Evolutionary conservation across 2,113 vertebrate species (phyloP).

Genomic region (Hydrochoerus hydrochaeris): DNA sequence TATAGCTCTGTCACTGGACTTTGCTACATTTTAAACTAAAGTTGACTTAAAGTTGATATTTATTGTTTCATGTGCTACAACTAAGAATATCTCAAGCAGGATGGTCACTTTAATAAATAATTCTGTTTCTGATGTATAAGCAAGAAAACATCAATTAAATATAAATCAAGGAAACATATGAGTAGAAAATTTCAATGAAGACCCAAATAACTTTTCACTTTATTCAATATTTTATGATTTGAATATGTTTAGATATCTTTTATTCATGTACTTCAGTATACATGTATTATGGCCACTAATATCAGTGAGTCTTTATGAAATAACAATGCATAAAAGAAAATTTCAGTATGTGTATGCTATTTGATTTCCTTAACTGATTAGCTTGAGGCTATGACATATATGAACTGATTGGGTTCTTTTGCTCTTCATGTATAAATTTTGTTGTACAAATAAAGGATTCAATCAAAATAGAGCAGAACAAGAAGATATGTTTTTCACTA

Average conservation of each 20-base stretch:
- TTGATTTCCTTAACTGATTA: not conserved
- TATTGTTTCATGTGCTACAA: not conserved
- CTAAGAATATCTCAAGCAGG: not conserved
- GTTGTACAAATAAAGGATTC: not conserved
- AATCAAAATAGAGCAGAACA: not conserved
- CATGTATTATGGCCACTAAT: not conserved
- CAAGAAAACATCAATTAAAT: constrained; percentile 2
- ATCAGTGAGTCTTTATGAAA: not conserved
- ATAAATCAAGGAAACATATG: not conserved
- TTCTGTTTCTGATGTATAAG: not conserved
- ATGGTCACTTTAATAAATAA: not conserved
- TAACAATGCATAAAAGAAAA: not conserved
- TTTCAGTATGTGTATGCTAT: not conserved
- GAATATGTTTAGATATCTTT: not conserved
- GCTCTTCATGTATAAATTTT: not conserved
- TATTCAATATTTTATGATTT: not conserved
- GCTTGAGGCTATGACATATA: not conserved
- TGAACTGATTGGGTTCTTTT: not conserved
- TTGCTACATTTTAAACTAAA: not conserved
- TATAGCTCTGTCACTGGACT: not conserved
- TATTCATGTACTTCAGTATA: not conserved
- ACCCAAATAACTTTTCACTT: not conserved
- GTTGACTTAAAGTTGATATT: not conserved
- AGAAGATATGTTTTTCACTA: not conserved
- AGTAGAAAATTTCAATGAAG: not conserved